Percentiles rank a stretch among this genome's conserved stretches.
Conservation (phyloP, 37 sponge, comb jelly and placozoan genomes). For the Bolinopsis microptera region DNA sequence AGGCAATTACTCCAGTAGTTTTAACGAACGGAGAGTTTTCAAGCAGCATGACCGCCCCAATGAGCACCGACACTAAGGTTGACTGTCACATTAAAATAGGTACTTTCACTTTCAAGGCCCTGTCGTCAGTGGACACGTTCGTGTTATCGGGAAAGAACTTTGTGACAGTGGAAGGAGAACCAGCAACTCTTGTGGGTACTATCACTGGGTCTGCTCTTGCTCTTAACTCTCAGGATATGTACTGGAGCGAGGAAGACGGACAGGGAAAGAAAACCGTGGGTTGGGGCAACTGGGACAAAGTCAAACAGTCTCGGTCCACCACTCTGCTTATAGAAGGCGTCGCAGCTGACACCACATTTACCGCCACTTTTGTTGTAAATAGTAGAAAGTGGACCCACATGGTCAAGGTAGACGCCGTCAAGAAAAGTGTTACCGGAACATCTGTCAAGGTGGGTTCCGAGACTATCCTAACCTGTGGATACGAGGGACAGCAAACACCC, state of each 20-base stretch:
- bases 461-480: background rate
- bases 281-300: background rate
- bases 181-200: background rate
- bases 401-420: background rate
- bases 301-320: background rate
- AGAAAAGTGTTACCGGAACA: background rate
- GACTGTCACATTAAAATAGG: background rate
- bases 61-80: background rate
- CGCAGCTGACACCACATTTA: background rate
- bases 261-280: background rate
- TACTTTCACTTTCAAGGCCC: background rate
- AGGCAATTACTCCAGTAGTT: background rate
- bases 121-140: slow-evolving; percentile 4
- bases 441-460: background rate
- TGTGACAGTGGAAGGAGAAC: background rate
- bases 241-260: slow-evolving; percentile 11
- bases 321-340: background rate
- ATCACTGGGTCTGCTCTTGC: background rate
- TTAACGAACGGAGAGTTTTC: background rate
- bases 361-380: background rate
- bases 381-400: background rate
- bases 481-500: background rate
- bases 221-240: background rate
- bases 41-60: background rate
- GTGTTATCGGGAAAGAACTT: background rate